Evolutionary conservation across 2,113 vertebrate species (phyloP), one percentile per base, ranked within the genome.

Genomic region (Willisornis vidua): DNA sequence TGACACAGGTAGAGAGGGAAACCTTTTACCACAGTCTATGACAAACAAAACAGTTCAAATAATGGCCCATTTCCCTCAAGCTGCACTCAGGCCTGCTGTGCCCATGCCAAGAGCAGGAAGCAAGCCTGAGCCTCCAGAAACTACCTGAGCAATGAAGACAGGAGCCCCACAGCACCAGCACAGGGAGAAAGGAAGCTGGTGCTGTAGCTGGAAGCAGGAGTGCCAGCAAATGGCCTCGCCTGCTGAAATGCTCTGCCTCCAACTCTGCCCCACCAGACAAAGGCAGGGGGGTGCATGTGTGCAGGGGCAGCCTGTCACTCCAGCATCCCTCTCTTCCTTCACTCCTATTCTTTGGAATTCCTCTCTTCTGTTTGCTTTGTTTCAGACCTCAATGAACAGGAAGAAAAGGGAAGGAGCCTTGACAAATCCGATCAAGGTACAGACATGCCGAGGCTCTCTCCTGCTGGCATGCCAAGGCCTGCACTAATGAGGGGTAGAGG

Each of bases 371-470:
- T 96, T 96, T 89, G 70, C 96, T 97, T 97, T 97, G 96, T 97
- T 97, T 95, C 90, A 95, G 93, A 86, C 87, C 84, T 97, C 97
- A 97, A 97, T 97, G 95, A 94, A 93, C 93, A 96, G 97, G 96
- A 96, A 96, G 94, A 95, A 96, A 96, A 93, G 92, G 28, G 49
- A 96, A 96, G 90, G 95, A 96, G 95, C 89, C 96, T 95, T 97
- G 97, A 97, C 97, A 97, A 97, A 97, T 97, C 97, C 92, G 33
- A 97, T 97, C 97, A 97, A 97, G 94, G 90, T 85, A 0, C 20
- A 96, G 94, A 92, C 95, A 91, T 9, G 63, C 87, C 77, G 95
- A 94, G 94, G 85, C 90, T 94, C 94, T 94, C 94, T 97, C 95
- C 96, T 62, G 96, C 95, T 95, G 89, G 90, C 92, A 68, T 87